A percentile compares a stretch with the other conserved stretches of the same genome.
These are phyloP conservation scores for Epizoanthus illoricatus DNA, from an alignment of 92 coral and sea anemone genomes.

Conservation along the genomic window DNA sequence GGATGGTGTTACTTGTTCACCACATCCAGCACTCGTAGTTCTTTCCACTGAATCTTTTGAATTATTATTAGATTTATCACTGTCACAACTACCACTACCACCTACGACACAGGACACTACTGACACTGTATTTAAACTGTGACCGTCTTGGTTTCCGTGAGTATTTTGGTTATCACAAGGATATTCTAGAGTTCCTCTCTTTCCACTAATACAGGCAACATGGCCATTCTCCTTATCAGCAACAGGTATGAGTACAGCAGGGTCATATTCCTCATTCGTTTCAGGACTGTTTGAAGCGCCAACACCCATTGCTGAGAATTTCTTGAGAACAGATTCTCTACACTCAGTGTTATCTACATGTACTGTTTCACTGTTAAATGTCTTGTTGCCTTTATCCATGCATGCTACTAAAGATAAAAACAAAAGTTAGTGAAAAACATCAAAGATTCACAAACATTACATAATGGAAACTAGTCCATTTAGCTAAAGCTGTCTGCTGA, in stretches of 20 bases:
- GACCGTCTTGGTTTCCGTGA: neutral
- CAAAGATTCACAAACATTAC: neutral
- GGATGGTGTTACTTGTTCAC: neutral
- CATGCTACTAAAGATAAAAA: neutral
- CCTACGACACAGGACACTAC: neutral
- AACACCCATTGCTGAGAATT: constrained; percentile 18
- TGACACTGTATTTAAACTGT: neutral
- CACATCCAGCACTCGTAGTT: neutral
- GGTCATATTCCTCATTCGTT: neutral
- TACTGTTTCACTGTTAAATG: neutral
- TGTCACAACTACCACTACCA: neutral
- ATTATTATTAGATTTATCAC: neutral
- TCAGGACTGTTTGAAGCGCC: neutral
- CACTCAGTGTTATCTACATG: neutral
- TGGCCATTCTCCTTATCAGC: neutral
- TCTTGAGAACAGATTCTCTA: constrained; percentile 13
- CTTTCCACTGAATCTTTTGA: neutral
- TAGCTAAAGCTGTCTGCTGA: neutral
- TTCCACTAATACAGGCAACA: neutral
- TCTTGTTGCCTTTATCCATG: constrained; percentile 10
- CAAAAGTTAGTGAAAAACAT: neutral
- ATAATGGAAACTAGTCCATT: neutral
- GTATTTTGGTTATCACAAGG: constrained; percentile 1
- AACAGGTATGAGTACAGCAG: neutral
- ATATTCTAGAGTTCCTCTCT: neutral